phyloP scores from a whole-genome alignment of 2,888 invertebrate genomes.

The Crematogaster levior region DNA sequence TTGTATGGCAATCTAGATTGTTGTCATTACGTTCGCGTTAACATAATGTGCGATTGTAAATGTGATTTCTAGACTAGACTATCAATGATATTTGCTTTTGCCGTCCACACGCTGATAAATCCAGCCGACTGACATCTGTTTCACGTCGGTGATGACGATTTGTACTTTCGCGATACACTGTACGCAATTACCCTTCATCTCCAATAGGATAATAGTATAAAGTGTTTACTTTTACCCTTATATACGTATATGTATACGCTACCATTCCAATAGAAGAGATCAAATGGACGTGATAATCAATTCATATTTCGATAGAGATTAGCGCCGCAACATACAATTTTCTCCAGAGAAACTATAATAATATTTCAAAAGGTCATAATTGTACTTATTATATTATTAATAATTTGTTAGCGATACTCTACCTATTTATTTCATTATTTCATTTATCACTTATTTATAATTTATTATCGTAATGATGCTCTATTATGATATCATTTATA shows the following conservation, averaged over 20 bases:
- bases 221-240: slow-evolving; percentile 29
- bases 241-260: not conserved
- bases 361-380: not conserved
- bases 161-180: slow-evolving; percentile 22
- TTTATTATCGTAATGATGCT: not conserved
- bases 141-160: not conserved
- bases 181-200: slow-evolving; percentile 22
- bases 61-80: slow-evolving; percentile 16
- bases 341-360: not conserved
- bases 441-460: slow-evolving; percentile 8
- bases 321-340: not conserved
- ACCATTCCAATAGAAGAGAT: not conserved
- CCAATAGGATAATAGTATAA: slow-evolving; percentile 23
- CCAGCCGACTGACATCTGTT: not conserved
- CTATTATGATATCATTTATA: not conserved
- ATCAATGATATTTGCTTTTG: slow-evolving; percentile 3
- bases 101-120: not conserved
- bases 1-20: slow-evolving; percentile 12
- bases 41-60: slow-evolving; percentile 4
- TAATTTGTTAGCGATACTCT: too few relatives aligned
- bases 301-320: slow-evolving; percentile 2
- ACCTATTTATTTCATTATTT: too few relatives aligned
- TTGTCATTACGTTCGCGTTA: not conserved
- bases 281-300: not conserved
- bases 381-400: too few relatives aligned